These are phyloP conservation scores for Phyllopteryx taeniolatus DNA, from an alignment of 2,113 vertebrate genomes.

Conservation along the genomic window DNA sequence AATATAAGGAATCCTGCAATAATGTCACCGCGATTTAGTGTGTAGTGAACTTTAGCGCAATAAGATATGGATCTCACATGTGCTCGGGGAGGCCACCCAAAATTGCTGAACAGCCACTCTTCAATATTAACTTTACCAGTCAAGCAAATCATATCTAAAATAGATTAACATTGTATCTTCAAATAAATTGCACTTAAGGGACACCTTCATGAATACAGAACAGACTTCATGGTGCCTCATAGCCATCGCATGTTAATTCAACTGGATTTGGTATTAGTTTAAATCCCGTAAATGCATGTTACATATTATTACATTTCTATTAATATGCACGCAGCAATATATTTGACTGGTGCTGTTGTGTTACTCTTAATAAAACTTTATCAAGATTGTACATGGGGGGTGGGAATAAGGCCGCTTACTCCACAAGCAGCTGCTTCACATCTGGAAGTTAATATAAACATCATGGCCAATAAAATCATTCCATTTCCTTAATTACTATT, in stretches of 20 bases:
- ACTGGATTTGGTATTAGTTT: slow-evolving; percentile 30
- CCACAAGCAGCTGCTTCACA: slow-evolving; percentile 79
- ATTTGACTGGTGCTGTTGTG: slow-evolving; percentile 50
- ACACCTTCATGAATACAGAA: slow-evolving; percentile 52
- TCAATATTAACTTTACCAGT: slow-evolving; percentile 70
- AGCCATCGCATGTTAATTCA: slow-evolving; percentile 44
- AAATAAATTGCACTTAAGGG: slow-evolving; percentile 63
- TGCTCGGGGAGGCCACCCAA: slow-evolving; percentile 58
- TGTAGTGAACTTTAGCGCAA: slow-evolving; percentile 19
- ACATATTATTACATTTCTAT: neutral
- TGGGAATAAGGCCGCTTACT: slow-evolving; percentile 46
- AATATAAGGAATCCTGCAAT: slow-evolving; percentile 16
- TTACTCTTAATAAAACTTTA: slow-evolving; percentile 50
- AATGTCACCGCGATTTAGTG: slow-evolving; percentile 47
- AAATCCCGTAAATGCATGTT: slow-evolving; percentile 33
- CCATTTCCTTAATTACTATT: slow-evolving; percentile 84
- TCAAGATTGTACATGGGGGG: slow-evolving; percentile 53
- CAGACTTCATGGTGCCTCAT: slow-evolving; percentile 28
- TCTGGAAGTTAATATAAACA: slow-evolving; percentile 83
- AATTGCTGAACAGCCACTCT: slow-evolving; percentile 60
- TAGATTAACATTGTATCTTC: slow-evolving; percentile 64
- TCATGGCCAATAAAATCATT: slow-evolving; percentile 80
- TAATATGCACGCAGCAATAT: slow-evolving; percentile 28
- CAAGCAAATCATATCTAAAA: slow-evolving; percentile 63
- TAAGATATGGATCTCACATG: slow-evolving; percentile 44